Evolutionary conservation across 2,797 vertebrate species (phyloP), one percentile per base, ranked within the genome.

Genomic region (Coracias cyanogaster): DNA sequence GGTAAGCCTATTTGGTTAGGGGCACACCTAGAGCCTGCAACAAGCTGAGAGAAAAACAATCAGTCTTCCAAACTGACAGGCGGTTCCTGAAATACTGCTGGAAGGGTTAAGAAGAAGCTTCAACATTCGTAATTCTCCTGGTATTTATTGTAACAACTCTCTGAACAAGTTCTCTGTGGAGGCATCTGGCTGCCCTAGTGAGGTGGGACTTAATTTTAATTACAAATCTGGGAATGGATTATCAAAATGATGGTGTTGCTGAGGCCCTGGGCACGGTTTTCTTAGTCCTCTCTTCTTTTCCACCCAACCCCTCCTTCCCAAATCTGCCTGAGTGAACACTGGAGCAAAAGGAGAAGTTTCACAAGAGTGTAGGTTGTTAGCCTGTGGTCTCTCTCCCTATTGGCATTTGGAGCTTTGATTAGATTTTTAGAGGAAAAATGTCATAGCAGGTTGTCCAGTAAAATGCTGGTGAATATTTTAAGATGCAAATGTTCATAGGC

Each of bases 1-100:
- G 88, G 93, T 93, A 87, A 96, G 95, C 85, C 86, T 94, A 13
- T 96, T 94, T 96, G 74, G 91, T 90, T 90, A 92, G 94, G 97
- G 91, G 91, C 94, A 95, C 89, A 90, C 82, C 93, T 91, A 90
- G 85, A 93, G 93, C 87, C 89, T 92, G 61, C 52, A 95, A 95
- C 25, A 33, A 90, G 86, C 86, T 57, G 48, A 61, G 88, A 86
- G 71, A 89, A 95, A 94, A 94, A 61, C 0, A 7, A 85, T 95
- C 77, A 48, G 76, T 90, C 93, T 94, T 89, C 88, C 54, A 94
- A 91, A 76, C 31, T 93, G 90, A 89, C 93, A 89, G 69, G 84
- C 6, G 22, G 62, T 84, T 95, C 77, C 81, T 95, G 72, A 94
- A 84, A 86, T 93, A 87, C 43, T 92, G 94, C 95, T 96, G 85